Conservation (phyloP, 1,140 invertebrate species). For the Aporrectodea caliginosa region DNA sequence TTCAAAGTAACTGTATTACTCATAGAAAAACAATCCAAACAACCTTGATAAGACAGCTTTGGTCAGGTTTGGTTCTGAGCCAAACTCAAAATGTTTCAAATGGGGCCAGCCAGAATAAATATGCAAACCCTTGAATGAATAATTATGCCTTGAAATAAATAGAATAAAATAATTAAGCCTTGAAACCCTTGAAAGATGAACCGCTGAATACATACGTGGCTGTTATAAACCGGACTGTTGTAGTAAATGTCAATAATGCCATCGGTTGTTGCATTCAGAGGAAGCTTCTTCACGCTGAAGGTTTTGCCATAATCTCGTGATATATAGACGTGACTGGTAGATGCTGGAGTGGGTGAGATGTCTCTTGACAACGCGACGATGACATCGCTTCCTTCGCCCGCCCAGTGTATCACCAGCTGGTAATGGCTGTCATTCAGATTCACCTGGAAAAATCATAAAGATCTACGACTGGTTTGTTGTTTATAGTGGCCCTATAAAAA, state of each 20-base stretch:
- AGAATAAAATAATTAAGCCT: not conserved
- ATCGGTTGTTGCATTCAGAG: constrained; percentile 59
- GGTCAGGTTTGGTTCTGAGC: too few species aligned
- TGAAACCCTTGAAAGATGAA: not conserved
- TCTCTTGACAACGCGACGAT: constrained; percentile 75
- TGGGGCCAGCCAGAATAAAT: not conserved
- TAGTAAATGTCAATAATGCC: constrained; percentile 68
- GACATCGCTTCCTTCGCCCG: constrained; percentile 76
- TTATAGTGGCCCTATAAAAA: too few species aligned
- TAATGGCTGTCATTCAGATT: constrained; percentile 76
- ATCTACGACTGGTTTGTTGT: too few species aligned
- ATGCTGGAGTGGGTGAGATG: constrained; percentile 56
- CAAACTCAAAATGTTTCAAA: too few species aligned
- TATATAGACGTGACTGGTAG: constrained; percentile 69
- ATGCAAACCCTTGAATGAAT: not conserved
- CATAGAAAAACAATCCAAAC: too few species aligned
- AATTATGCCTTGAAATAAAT: not conserved
- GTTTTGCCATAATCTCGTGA: constrained; percentile 80
- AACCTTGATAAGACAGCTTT: too few species aligned
- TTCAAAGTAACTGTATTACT: too few species aligned
- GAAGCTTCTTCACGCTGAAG: constrained; percentile 69
- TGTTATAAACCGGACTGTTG: constrained; percentile 72
- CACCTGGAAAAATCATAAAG: too few species aligned
- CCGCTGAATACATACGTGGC: constrained; percentile 63
- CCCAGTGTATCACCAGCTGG: constrained; percentile 84